phyloP scores from a whole-genome alignment of 1,140 invertebrate species.

The Bacillus rossius region DNA sequence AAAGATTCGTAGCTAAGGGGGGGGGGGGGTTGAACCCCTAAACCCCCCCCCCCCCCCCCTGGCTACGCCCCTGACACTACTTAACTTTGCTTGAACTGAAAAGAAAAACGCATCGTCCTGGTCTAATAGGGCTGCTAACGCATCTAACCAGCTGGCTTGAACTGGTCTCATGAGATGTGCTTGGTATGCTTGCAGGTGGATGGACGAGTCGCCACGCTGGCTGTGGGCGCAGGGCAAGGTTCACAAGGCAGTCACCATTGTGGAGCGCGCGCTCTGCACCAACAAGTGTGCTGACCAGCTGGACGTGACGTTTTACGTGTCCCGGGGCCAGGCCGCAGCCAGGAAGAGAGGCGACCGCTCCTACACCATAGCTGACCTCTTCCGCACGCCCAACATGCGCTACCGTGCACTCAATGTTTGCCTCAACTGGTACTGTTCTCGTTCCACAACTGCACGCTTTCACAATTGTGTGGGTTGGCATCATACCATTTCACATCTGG shows the following conservation, averaged over 20 bases:
- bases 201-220: slow-evolving; percentile 83
- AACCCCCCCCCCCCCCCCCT: no score
- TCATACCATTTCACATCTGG: not conserved
- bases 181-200: slow-evolving; percentile 45
- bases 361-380: slow-evolving; percentile 57
- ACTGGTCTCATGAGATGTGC: no score
- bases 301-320: slow-evolving; percentile 55
- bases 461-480: not conserved
- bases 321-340: slow-evolving; percentile 48
- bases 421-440: slow-evolving; percentile 59
- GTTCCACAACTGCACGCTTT: slow-evolving; percentile 18
- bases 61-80: no score
- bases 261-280: slow-evolving; percentile 62
- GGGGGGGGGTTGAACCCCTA: no score
- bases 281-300: slow-evolving; percentile 54
- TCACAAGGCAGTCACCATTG: slow-evolving; percentile 63
- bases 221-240: slow-evolving; percentile 70
- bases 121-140: no score
- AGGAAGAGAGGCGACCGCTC: slow-evolving; percentile 42
- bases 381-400: slow-evolving; percentile 72
- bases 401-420: slow-evolving; percentile 76
- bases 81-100: no score
- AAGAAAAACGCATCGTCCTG: no score
- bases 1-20: no score
- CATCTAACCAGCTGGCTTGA: no score